Percentiles rank a stretch among this genome's conserved stretches.
Conservation (phyloP, 64 coral and sea anemone species). For the Catalaphyllia jardinei region DNA sequence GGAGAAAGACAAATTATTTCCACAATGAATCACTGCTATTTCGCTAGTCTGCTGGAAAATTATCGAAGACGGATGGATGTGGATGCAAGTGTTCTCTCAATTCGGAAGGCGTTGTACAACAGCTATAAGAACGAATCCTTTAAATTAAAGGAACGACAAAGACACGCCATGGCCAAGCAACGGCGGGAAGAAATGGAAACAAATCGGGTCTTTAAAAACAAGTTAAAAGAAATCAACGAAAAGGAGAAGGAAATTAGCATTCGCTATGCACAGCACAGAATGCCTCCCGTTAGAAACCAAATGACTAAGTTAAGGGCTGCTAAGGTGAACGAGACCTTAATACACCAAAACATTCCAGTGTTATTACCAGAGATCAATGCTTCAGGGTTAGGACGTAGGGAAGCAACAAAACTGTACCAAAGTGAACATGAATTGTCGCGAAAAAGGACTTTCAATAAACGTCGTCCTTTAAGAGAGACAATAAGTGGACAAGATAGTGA, state of each 20-base stretch:
- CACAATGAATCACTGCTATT: constrained; percentile 72
- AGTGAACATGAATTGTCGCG: neutral
- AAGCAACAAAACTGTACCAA: neutral
- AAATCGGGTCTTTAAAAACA: constrained; percentile 55
- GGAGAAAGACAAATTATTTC: neutral
- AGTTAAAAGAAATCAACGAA: constrained; percentile 65
- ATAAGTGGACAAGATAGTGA: neutral
- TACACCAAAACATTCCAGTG: neutral
- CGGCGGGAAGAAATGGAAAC: constrained; percentile 74
- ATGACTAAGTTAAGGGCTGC: neutral
- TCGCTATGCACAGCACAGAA: constrained; percentile 33
- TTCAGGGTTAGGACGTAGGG: neutral
- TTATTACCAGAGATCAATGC: neutral
- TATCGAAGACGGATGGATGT: constrained; percentile 63
- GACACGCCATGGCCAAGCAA: constrained; percentile 72
- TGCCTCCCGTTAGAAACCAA: neutral
- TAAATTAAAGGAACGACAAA: constrained; percentile 50
- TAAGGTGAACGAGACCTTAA: neutral
- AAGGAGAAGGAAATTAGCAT: constrained; percentile 74
- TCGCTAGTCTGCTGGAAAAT: constrained; percentile 61
- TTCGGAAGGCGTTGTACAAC: constrained; percentile 65
- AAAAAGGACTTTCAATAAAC: neutral
- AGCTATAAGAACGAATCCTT: constrained; percentile 65
- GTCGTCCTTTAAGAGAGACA: neutral
- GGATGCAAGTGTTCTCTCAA: constrained; percentile 49